Conservation (phyloP, 1,140 invertebrate genomes). For the Diuraphis noxia region DNA sequence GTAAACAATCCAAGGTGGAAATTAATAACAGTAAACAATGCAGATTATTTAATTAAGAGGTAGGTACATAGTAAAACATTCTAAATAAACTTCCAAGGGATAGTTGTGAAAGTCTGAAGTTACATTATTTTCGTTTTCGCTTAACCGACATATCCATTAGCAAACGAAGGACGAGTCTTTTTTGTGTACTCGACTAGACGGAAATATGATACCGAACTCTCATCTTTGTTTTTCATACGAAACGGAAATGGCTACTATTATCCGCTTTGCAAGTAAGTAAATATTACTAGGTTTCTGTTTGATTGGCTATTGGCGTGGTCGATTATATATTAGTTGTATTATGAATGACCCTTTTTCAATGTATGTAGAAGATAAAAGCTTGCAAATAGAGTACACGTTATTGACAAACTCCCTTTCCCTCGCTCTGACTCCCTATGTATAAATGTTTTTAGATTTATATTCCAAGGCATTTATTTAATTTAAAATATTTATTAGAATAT, state of each 20-base stretch:
- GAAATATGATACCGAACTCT: slow-evolving; percentile 36
- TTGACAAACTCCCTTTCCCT: background rate
- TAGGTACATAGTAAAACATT: background rate
- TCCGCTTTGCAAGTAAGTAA: slow-evolving; percentile 34
- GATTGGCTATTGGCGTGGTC: slow-evolving; percentile 22
- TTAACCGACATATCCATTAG: slow-evolving; percentile 12
- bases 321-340: slow-evolving; percentile 26
- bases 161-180: background rate
- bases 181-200: background rate
- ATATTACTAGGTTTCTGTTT: slow-evolving; percentile 21
- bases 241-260: slow-evolving; percentile 19
- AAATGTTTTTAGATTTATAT: background rate
- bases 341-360: slow-evolving; percentile 24
- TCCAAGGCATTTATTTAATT: background rate
- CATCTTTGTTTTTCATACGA: slow-evolving; percentile 40
- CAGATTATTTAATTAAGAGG: slow-evolving; percentile 1
- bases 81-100: background rate
- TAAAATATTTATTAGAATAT: background rate
- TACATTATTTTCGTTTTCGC: slow-evolving; percentile 19
- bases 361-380: slow-evolving; percentile 17
- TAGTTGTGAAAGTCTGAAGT: background rate
- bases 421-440: background rate
- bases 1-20: background rate
- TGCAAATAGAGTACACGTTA: background rate
- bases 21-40: slow-evolving; percentile 11